Evolutionary conservation across 2,888 invertebrate genomes (phyloP).

Genomic region (Limenitis camilla): DNA sequence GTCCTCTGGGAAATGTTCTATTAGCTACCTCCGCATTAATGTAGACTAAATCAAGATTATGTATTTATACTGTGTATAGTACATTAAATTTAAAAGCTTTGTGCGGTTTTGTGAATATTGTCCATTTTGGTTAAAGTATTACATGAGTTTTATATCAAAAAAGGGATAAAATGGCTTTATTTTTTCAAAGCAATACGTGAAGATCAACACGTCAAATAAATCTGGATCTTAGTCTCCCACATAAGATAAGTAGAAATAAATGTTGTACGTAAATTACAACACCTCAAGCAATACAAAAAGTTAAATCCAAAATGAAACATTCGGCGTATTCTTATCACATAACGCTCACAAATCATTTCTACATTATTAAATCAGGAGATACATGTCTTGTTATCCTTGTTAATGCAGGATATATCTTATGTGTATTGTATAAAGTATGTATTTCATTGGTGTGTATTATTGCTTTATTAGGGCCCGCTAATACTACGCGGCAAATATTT

Average conservation of each 20-base stretch:
- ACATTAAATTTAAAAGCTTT: too few relatives aligned
- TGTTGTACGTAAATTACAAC: not conserved
- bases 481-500: slow-evolving; percentile 8
- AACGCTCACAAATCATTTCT: slow-evolving; percentile 17
- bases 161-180: too few relatives aligned
- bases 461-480: slow-evolving; percentile 7
- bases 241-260: not conserved
- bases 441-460: slow-evolving; percentile 2
- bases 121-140: too few relatives aligned
- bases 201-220: too few relatives aligned
- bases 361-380: slow-evolving; percentile 19
- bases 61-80: too few relatives aligned
- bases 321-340: slow-evolving; percentile 10
- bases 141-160: too few relatives aligned
- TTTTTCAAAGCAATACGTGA: too few relatives aligned
- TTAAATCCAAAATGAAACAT: slow-evolving; percentile 8
- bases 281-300: not conserved
- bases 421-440: not conserved
- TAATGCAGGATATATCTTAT: slow-evolving; percentile 1
- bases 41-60: too few relatives aligned
- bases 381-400: not conserved
- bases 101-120: too few relatives aligned
- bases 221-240: not conserved
- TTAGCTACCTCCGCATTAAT: too few relatives aligned
- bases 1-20: too few relatives aligned